Evolutionary conservation across 1,140 invertebrate genomes (phyloP), one percentile per base, ranked within the genome.

Genomic region (Arion vulgaris): DNA sequence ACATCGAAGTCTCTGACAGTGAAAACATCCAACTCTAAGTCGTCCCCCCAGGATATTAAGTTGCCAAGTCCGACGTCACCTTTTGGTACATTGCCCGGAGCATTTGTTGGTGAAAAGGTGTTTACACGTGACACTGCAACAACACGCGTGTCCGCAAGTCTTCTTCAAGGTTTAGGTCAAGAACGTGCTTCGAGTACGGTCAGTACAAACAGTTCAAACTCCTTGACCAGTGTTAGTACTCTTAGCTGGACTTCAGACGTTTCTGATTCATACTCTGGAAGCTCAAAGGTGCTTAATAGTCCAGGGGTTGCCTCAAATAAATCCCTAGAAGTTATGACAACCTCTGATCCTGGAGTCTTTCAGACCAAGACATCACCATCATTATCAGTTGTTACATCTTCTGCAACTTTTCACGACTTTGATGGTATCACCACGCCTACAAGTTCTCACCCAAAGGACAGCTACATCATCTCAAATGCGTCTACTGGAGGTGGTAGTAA

Each of bases 51-150:
- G 71, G 49, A 73, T 53, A 34, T 36, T 5, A 73, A 81, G 45
- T 23, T 69, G 28, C 19, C 68, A 51, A 74, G 62, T 81, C 83
- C 81, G 80, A 78, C 72, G 76, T 83, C 49, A 36, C 78, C 38
- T 28, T 79, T 51, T 74, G 72, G 53, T 38, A 28, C n/a, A 34
- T 39, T 57, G 71, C 41, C 76, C 11, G 71, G 66, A 1, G 41
- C 80, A 0, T 87, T 90, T 83, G 68, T 86, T 15, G 91, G 91
- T 15, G 91, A 92, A 83, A 92, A 92, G 83, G 72, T 92, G 39
- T 92, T 92, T 80, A 91, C 89, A 0, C 88, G 89, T 49, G 89
- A 92, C 81, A 91, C 90, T 28, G 88, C 87, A 4, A 91, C 89
- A 0, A 91, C 90, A 11, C 84, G 91, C 38, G 86, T 92, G 13